A percentile compares a stretch with the other conserved stretches of the same genome.
phyloP scores from a whole-genome alignment of 2,888 invertebrate species.

The Cephus pulcher region DNA sequence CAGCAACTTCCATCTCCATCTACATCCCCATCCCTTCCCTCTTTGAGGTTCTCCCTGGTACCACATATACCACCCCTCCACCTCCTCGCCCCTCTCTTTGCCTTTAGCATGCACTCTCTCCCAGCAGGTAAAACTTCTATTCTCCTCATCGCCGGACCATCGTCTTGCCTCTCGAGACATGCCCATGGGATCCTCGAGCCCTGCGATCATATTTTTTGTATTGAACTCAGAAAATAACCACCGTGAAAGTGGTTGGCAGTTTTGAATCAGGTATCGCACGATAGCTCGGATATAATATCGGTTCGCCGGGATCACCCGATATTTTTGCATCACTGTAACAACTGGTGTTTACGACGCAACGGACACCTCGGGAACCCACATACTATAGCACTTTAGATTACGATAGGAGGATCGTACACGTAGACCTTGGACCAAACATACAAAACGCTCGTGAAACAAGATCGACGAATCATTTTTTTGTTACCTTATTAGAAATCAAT shows the following conservation, averaged over 20 bases:
- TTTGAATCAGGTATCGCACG: constrained; percentile 35
- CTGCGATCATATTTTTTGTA: constrained; percentile 57
- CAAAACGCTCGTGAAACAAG: no score
- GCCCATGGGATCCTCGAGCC: constrained; percentile 48
- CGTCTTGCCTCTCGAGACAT: constrained; percentile 32
- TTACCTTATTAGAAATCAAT: not conserved
- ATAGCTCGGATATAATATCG: constrained; percentile 38
- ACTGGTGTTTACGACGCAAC: not conserved
- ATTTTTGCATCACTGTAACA: not conserved
- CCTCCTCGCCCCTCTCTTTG: constrained; percentile 24
- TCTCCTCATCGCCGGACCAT: constrained; percentile 27
- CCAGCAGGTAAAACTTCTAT: constrained; percentile 49
- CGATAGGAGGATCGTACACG: not conserved
- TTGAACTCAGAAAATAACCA: constrained; percentile 46
- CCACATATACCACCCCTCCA: constrained; percentile 25
- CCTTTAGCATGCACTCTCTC: constrained; percentile 30
- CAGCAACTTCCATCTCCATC: constrained; percentile 19
- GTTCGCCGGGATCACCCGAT: not conserved
- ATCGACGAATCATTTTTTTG: not conserved
- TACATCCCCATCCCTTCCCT: constrained; percentile 24
- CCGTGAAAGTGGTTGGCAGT: constrained; percentile 32
- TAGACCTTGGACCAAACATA: not conserved
- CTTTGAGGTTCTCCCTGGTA: constrained; percentile 22
- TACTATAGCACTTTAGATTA: not conserved
- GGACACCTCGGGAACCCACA: not conserved